Percentiles rank a stretch among this genome's conserved stretches.
These are phyloP conservation scores for Mimas tiliae DNA, from an alignment of 2,888 invertebrate species.

Conservation along the genomic window DNA sequence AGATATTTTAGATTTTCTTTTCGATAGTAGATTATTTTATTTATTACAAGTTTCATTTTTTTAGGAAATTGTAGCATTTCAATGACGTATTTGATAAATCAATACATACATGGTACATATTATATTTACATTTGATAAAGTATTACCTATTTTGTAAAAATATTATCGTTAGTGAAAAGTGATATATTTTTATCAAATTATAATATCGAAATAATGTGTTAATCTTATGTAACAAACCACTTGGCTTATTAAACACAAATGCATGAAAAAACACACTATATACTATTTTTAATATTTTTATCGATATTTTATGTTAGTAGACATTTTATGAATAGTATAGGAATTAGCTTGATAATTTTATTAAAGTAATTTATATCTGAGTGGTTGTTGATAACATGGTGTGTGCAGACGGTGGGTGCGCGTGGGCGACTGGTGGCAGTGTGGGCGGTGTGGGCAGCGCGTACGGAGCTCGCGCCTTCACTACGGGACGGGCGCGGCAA, in stretches of 20 bases:
- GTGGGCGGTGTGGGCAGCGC: slow-evolving; percentile 64
- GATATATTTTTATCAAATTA: not conserved
- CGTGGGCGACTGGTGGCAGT: slow-evolving; percentile 57
- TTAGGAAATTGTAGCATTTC: too few species aligned
- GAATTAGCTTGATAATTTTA: not conserved
- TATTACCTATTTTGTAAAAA: too few species aligned
- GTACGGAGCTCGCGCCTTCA: slow-evolving; percentile 77
- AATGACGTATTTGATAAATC: too few species aligned
- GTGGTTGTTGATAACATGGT: too few species aligned
- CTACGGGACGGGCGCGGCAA: slow-evolving; percentile 73
- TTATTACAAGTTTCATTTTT: not conserved
- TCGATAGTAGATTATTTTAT: not conserved
- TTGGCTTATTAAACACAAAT: not conserved
- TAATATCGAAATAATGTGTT: too few species aligned
- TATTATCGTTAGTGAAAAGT: not conserved
- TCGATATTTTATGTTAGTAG: not conserved
- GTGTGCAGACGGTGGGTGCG: slow-evolving; percentile 1
- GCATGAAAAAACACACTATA: too few species aligned
- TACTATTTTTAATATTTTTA: too few species aligned
- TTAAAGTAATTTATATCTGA: too few species aligned
- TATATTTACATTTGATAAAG: too few species aligned
- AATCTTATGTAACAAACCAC: too few species aligned
- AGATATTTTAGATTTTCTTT: not conserved
- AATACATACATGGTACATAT: too few species aligned
- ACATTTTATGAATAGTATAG: not conserved